These are phyloP conservation scores for Empis stercorea DNA, from an alignment of 2,888 invertebrate species.

Conservation along the genomic window DNA sequence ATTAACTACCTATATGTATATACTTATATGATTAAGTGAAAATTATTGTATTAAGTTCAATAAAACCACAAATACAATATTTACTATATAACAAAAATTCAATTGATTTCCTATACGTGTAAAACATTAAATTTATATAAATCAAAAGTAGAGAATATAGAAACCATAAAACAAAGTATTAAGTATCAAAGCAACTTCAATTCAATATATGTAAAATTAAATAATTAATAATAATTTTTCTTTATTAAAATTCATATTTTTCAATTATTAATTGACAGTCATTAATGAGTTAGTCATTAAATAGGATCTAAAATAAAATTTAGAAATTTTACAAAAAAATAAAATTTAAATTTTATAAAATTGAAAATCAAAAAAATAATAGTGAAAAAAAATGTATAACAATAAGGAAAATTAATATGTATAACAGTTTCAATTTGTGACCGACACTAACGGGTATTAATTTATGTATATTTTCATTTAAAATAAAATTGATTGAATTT, in stretches of 20 bases:
- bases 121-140: constrained; percentile 13
- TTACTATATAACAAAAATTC: too few species aligned
- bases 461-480: not conserved
- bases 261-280: constrained; percentile 2
- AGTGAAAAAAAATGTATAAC: not conserved
- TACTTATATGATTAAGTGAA: too few species aligned
- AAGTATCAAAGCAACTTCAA: constrained; percentile 2
- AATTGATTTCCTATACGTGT: too few species aligned
- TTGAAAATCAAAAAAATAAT: too few species aligned
- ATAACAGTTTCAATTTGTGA: constrained; percentile 37
- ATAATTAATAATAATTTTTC: constrained; percentile 1
- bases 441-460: constrained; percentile 39
- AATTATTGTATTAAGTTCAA: too few species aligned
- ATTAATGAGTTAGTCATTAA: constrained; percentile 14
- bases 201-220: not conserved
- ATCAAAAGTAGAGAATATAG: not conserved
- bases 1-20: too few species aligned
- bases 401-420: constrained; percentile 7
- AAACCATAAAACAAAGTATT: constrained; percentile 8
- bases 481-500: not conserved
- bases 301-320: constrained; percentile 6
- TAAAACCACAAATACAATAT: too few species aligned
- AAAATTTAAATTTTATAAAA: too few species aligned
- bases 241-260: constrained; percentile 6
- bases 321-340: too few species aligned